Evolutionary conservation across 2,113 vertebrate genomes (phyloP), one percentile per base, ranked within the genome.

Genomic region (Naja naja): DNA sequence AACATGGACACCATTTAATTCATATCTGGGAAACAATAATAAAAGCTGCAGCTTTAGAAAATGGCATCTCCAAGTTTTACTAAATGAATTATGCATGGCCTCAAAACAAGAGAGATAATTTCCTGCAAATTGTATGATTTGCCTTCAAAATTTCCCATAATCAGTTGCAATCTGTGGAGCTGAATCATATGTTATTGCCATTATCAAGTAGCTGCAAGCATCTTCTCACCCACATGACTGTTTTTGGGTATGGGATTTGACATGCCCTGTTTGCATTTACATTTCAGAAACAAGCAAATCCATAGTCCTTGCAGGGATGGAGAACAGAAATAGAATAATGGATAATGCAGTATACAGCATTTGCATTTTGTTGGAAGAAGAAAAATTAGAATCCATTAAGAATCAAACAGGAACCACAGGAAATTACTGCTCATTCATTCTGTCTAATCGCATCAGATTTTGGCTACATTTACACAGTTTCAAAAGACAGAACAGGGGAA

Each of bases 201-300:
- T 58, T 20, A 39, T 27, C 3, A 55, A 3, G 14, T 20, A 0
- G 0, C 3, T 2, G n/a, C 34, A 20, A 54, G 14, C 34, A 18
- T 52, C 53, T 89, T 22, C 45, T 25, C 5, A 0, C 20, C 3
- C 0, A 8, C 1, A 1, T 88, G 85, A 43, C 52, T n/a, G 27
- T 64, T 94, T 92, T 23, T 0, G 34, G 23, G 49, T 2, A 34
- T 14, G 34, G 69, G 0, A 0, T 87, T 90, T 81, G 87, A 87
- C 81, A 1, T 23, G 39, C 39, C 8, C 53, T 4, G 56, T 91
- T 90, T 74, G 8, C 1, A 12, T 39, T 3, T 54, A 1, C 3
- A 86, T 45, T 93, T 91, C 53, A n/a, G 87, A 94, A 20, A 30
- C 45, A 64, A 45, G 91, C 12, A 87, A 87, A 91, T 58, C 39